These are phyloP conservation scores for Leucoraja ocellata DNA, from an alignment of 2,797 vertebrate genomes.

Conservation along the genomic window DNA sequence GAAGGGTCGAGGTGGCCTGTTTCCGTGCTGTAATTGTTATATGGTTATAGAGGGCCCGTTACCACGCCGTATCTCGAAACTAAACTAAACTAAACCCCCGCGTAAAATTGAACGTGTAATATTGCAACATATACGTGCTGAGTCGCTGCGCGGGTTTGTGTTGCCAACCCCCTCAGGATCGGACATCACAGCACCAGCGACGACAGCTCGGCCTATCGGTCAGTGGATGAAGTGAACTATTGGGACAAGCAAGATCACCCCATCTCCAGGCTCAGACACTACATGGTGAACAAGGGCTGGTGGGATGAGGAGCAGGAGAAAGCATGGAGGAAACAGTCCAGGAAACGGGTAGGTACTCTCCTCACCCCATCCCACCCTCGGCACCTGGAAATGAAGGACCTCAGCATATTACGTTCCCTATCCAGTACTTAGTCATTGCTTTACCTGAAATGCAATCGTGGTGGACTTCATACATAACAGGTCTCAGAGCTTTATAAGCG, in stretches of 20 bases:
- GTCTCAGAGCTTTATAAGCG: no score
- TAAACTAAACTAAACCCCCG: no score
- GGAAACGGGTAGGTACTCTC: neutral
- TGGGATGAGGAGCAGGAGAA: slow-evolving; percentile 85
- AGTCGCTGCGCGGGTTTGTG: neutral
- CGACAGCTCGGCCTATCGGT: slow-evolving; percentile 89
- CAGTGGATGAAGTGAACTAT: slow-evolving; percentile 88
- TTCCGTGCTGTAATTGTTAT: no score
- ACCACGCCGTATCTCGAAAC: no score
- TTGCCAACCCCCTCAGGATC: slow-evolving; percentile 57
- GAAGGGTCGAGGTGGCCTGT: no score
- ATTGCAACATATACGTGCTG: neutral
- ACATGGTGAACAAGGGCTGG: slow-evolving; percentile 68
- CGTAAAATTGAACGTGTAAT: neutral
- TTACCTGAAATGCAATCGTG: no score
- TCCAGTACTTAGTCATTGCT: no score
- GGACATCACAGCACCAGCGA: slow-evolving; percentile 94
- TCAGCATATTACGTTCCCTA: neutral
- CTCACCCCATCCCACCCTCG: fast-evolving
- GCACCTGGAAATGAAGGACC: neutral
- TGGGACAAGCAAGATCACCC: slow-evolving; percentile 97
- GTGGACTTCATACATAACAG: no score
- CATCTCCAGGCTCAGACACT: slow-evolving; percentile 80
- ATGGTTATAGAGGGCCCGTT: no score
- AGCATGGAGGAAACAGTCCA: slow-evolving; percentile 76